phyloP scores from a whole-genome alignment of 2,888 invertebrate genomes.

The Lumbricus terrestris region DNA sequence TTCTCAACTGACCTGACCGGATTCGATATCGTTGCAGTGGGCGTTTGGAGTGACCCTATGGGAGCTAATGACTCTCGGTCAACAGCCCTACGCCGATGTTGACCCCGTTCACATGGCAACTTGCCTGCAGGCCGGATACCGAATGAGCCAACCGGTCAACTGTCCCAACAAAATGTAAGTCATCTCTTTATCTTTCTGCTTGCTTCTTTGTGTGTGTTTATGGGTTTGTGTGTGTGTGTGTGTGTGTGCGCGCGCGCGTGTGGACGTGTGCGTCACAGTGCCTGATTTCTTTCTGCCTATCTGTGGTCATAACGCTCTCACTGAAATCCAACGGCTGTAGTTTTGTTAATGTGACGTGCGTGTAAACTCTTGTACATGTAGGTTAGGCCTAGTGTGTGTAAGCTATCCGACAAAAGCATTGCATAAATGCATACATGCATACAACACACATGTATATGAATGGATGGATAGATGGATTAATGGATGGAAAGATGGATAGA shows the following conservation, averaged over 20 bases:
- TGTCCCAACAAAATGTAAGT: constrained; percentile 3
- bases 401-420: too few species aligned
- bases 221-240: not conserved
- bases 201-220: not conserved
- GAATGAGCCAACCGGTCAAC: not conserved
- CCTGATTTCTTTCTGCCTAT: not conserved
- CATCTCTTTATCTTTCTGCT: not conserved
- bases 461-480: too few species aligned
- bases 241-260: too few species aligned
- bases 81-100: not conserved
- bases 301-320: too few species aligned
- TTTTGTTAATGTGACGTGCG: too few species aligned
- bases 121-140: not conserved
- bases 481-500: too few species aligned
- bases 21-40: not conserved
- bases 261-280: too few species aligned
- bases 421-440: too few species aligned
- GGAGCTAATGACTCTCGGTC: not conserved
- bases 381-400: too few species aligned
- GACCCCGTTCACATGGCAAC: not conserved
- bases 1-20: not conserved
- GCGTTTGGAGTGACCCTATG: not conserved
- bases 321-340: too few species aligned
- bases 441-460: too few species aligned
- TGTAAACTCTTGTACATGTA: too few species aligned